These are phyloP conservation scores for Marisa cornuarietis DNA, from an alignment of 1,140 invertebrate species.

Conservation along the genomic window DNA sequence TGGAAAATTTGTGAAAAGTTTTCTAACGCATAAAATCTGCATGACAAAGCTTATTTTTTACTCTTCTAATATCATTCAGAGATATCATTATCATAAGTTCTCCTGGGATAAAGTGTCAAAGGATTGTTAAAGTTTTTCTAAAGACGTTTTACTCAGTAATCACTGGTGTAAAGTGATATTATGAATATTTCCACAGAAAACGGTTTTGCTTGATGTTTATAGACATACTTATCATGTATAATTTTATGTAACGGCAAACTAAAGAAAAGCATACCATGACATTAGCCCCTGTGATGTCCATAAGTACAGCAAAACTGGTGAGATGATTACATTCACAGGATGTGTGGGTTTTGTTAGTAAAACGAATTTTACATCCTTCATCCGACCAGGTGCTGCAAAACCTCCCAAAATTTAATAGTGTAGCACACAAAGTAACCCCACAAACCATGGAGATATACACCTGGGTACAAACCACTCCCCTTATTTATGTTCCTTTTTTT, in stretches of 20 bases:
- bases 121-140: background rate
- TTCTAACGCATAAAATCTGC: no score
- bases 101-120: no score
- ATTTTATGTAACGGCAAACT: background rate
- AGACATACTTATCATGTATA: background rate
- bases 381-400: constrained; percentile 78
- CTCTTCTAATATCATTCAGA: no score
- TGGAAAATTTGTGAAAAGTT: no score
- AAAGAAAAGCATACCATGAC: background rate
- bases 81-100: no score
- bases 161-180: background rate
- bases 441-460: background rate
- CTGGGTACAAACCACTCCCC: background rate
- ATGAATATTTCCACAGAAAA: background rate
- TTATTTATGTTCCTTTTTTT: background rate
- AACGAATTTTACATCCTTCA: constrained; percentile 85
- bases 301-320: constrained; percentile 90
- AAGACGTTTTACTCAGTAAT: background rate
- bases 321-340: constrained; percentile 93
- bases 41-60: no score
- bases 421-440: background rate
- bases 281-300: constrained; percentile 49
- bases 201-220: background rate
- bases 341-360: constrained; percentile 87
- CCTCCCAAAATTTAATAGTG: background rate